These are phyloP conservation scores for Bergia sp. DNA, from an alignment of 92 coral and sea anemone species.

Conservation along the genomic window DNA sequence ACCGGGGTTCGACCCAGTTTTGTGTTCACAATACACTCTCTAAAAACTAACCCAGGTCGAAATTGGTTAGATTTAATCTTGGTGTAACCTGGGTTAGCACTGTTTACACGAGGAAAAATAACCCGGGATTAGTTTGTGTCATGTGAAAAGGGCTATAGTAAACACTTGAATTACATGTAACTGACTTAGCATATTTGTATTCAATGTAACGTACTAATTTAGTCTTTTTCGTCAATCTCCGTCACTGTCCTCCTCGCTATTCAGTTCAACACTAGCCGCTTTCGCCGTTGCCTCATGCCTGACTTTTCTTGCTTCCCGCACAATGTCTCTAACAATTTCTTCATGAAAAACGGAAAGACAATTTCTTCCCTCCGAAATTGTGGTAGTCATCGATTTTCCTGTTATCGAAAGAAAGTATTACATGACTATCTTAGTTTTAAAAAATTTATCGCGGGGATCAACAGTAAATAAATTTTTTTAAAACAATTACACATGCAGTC, in stretches of 20 bases:
- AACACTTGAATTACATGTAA: too few species aligned
- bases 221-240: constrained; percentile 2
- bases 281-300: background rate
- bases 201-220: constrained; percentile 16
- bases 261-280: background rate
- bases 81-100: too few species aligned
- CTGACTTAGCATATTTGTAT: too few species aligned
- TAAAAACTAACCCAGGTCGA: too few species aligned
- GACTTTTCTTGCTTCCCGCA: constrained; percentile 9
- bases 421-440: background rate
- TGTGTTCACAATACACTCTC: too few species aligned
- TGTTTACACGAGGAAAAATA: too few species aligned
- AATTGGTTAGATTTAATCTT: too few species aligned
- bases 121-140: too few species aligned
- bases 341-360: constrained; percentile 3
- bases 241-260: constrained; percentile 8
- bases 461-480: background rate
- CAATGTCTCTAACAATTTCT: constrained; percentile 10
- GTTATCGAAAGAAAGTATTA: background rate
- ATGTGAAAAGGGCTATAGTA: background rate
- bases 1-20: too few species aligned
- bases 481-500: background rate
- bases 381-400: constrained; percentile 9
- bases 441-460: background rate
- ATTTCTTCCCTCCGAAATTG: constrained; percentile 10